phyloP scores from a whole-genome alignment of 92 coral and sea anemone genomes.

The Epizoanthus scotinus region DNA sequence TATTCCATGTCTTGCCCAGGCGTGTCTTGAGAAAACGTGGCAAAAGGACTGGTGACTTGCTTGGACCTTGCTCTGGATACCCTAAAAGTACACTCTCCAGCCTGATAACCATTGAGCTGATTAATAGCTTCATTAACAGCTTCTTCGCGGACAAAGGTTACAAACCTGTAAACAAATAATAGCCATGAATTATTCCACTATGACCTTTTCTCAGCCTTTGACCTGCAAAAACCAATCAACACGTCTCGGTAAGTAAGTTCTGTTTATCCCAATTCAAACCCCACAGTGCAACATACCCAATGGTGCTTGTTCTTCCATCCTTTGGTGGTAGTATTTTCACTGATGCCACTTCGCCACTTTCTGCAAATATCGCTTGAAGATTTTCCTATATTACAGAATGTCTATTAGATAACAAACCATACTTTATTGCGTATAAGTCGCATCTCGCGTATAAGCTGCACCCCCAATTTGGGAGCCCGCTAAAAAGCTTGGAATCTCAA shows the following conservation, averaged over 20 bases:
- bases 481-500: too few species aligned
- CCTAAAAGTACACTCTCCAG: constrained; percentile 59
- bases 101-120: constrained; percentile 53
- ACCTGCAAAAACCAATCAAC: too few species aligned
- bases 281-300: constrained; percentile 62
- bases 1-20: not conserved
- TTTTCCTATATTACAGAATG: constrained; percentile 39
- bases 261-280: not conserved
- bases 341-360: constrained; percentile 75
- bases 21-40: not conserved
- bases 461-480: too few species aligned
- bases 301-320: constrained; percentile 75
- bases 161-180: constrained; percentile 55
- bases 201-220: too few species aligned
- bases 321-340: constrained; percentile 70
- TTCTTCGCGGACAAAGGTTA: constrained; percentile 69
- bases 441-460: too few species aligned
- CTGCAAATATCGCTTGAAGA: constrained; percentile 57
- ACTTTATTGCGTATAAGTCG: too few species aligned
- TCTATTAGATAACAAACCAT: not conserved
- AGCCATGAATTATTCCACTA: too few species aligned
- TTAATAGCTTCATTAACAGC: constrained; percentile 70
- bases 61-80: constrained; percentile 61
- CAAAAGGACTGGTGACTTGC: not conserved
- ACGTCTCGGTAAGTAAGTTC: too few species aligned